phyloP scores from a whole-genome alignment of 2,113 vertebrate species.

The Xiphorhynchus elegans region DNA sequence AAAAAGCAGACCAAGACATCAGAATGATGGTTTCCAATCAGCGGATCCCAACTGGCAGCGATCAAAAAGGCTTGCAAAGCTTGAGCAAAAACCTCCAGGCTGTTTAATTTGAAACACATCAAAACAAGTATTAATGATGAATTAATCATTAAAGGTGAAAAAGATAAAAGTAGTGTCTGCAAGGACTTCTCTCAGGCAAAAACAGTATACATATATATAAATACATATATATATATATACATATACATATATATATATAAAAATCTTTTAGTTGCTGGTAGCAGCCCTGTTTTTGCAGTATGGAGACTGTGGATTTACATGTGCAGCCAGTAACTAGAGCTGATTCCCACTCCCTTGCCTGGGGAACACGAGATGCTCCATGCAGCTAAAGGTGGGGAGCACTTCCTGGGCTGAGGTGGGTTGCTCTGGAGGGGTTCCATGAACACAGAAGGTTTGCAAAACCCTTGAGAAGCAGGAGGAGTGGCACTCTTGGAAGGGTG shows the following conservation, averaged over 20 bases:
- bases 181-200: conserved; percentile 22
- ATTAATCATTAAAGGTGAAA: conserved; percentile 45
- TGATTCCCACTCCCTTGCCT: neutral
- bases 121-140: conserved; percentile 45
- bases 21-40: accelerated
- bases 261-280: neutral
- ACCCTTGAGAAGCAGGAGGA: neutral
- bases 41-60: neutral
- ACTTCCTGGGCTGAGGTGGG: neutral
- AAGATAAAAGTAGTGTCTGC: conserved; percentile 12
- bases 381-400: neutral
- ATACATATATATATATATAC: too few relatives aligned
- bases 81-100: conserved; percentile 18
- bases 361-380: neutral
- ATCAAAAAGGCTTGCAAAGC: neutral
- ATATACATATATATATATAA: too few relatives aligned
- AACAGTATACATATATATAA: neutral
- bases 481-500: neutral
- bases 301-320: conserved; percentile 35
- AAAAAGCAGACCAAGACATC: neutral
- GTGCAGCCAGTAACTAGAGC: conserved; percentile 9
- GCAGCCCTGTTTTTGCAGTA: neutral
- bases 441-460: neutral
- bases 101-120: conserved; percentile 43
- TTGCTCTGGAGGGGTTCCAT: neutral